Evolutionary conservation across 2,113 vertebrate genomes (phyloP), one percentile per base, ranked within the genome.

Genomic region (Limnothrissa miodon): DNA sequence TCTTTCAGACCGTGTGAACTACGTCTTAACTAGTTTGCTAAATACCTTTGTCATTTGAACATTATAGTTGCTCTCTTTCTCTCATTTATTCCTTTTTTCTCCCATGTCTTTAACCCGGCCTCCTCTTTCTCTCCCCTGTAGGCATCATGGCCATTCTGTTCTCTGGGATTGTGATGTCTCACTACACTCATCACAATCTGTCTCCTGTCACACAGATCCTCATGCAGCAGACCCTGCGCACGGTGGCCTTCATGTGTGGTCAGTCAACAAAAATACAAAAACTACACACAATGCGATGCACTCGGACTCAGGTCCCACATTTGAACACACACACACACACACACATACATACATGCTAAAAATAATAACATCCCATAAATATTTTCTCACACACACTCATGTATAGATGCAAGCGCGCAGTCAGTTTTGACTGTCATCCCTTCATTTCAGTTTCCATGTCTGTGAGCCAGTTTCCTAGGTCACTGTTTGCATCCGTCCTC

Each of bases 91-190:
- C 53, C n/a, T n/a, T n/a, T n/a, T 23, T 21, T 23, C 53, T 23
- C 21, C 5, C 23, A 5, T 56, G 19, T 56, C 53, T 56, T 21
- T 56, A 17, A 23, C 13, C 21, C 29, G 36, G 29, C 5, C 29
- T 15, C 1, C 13, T 29, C 42, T 46, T 11, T 82, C 36, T 83
- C 39, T 88, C 80, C 74, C 45, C 44, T 83, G 0, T 86, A 99
- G 97, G 98, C 88, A 99, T 99, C 90, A 99, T 99, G 98, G 96
- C 98, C 59, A 99, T 99, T 91, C 95, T 99, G 88, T 99, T 99
- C 92, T 97, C 98, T 0, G 98, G 98, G 53, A 99, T 99, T 0
- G 98, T 97, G 85, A 99, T 99, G 98, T 99, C 98, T 6, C 98
- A 99, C 92, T 99, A 99, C 87, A 99, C 97, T 0, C 98, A 99